Evolutionary conservation across 2,797 vertebrate genomes (phyloP).

Genomic region (Peromyscus nudipes): DNA sequence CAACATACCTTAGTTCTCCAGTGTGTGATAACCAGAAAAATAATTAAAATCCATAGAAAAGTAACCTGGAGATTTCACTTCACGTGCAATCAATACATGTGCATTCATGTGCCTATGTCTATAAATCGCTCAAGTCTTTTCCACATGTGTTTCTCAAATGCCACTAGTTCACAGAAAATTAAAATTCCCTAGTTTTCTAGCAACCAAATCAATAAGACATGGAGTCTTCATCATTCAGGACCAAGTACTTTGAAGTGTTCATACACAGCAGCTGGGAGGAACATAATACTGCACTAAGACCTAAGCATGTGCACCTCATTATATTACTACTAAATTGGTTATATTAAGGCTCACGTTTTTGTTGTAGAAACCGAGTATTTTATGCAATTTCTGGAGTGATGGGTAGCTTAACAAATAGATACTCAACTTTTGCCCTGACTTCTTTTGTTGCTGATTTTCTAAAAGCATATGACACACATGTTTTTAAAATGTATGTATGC

Average conservation of each 20-base stretch:
- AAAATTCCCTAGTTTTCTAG: slow-evolving; percentile 79
- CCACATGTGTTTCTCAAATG: slow-evolving; percentile 82
- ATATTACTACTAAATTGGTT: slow-evolving; percentile 27
- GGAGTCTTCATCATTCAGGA: slow-evolving; percentile 83
- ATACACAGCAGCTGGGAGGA: slow-evolving; percentile 79
- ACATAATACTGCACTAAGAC: slow-evolving; percentile 48
- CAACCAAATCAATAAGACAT: slow-evolving; percentile 79
- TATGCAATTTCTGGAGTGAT: slow-evolving; percentile 22
- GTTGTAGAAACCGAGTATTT: not conserved
- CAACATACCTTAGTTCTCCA: slow-evolving; percentile 66
- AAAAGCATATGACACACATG: not conserved
- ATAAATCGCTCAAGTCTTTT: slow-evolving; percentile 66
- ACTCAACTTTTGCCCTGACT: not conserved
- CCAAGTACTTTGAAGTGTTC: slow-evolving; percentile 86
- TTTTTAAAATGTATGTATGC: not conserved
- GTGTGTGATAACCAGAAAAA: slow-evolving; percentile 42
- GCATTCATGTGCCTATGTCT: not conserved
- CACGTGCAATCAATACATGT: slow-evolving; percentile 80
- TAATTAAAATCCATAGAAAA: slow-evolving; percentile 72
- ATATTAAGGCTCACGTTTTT: slow-evolving; percentile 43
- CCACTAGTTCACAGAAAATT: slow-evolving; percentile 77
- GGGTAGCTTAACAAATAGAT: slow-evolving; percentile 1
- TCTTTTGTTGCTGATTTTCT: slow-evolving; percentile 39
- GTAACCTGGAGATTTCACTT: slow-evolving; percentile 68
- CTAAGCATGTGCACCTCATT: slow-evolving; percentile 45